Percentiles rank a stretch among this genome's conserved stretches.
Conservation (phyloP, 1,140 invertebrate genomes). For the Nasonia giraulti region DNA sequence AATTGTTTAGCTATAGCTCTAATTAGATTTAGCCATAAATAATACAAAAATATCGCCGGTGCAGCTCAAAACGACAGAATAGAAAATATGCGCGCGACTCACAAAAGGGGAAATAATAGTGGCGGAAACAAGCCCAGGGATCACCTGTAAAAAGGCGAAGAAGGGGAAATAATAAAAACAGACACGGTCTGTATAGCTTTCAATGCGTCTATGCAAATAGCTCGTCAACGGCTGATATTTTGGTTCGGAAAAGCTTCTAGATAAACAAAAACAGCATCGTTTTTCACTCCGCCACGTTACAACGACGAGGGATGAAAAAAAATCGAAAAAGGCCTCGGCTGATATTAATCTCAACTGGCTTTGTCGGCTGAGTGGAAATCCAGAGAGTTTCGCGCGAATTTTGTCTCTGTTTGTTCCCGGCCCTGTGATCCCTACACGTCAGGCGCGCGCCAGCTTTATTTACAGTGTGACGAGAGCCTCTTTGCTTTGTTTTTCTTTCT, state of each 20-base stretch:
- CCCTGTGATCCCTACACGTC: neutral
- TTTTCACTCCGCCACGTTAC: neutral
- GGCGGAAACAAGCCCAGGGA: neutral
- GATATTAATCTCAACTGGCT: conserved; percentile 1
- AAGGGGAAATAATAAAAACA: conserved; percentile 19
- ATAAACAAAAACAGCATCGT: neutral
- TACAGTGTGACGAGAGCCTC: neutral
- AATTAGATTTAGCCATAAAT: too few species aligned
- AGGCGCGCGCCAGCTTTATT: neutral
- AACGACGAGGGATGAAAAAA: neutral
- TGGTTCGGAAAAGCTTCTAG: neutral
- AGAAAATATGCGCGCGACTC: too few species aligned
- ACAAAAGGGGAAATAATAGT: neutral
- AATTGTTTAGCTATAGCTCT: too few species aligned
- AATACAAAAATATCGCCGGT: too few species aligned
- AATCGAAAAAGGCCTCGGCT: neutral
- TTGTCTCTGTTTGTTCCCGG: neutral
- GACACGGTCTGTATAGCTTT: neutral
- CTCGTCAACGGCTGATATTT: neutral
- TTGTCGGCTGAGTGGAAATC: neutral
- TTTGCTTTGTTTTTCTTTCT: neutral
- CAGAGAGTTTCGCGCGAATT: neutral
- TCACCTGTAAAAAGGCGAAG: neutral
- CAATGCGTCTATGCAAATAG: neutral
- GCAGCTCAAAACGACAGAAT: too few species aligned